phyloP scores from a whole-genome alignment of 1,140 invertebrate genomes.

The Brachionus manjavacas region DNA sequence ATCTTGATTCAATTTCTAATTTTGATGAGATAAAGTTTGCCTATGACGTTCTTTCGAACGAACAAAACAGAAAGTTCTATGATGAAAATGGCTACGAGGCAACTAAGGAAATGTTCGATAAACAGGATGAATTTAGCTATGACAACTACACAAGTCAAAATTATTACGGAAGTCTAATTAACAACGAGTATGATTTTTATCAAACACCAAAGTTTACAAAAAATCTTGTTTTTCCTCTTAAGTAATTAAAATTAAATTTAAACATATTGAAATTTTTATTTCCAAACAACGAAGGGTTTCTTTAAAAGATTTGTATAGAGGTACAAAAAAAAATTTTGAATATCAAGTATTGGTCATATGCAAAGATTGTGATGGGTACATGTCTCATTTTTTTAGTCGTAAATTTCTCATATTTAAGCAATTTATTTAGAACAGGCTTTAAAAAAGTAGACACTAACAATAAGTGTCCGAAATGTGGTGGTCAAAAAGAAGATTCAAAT shows the following conservation, averaged over 20 bases:
- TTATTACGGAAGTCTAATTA: background rate
- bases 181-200: background rate
- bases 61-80: background rate
- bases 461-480: background rate
- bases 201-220: background rate
- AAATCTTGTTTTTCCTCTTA: constrained; percentile 20
- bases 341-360: constrained; percentile 8
- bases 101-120: background rate
- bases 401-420: background rate
- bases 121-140: background rate
- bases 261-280: too few relatives aligned
- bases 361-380: background rate
- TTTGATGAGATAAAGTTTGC: constrained; percentile 12
- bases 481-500: background rate
- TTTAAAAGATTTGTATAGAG: constrained; percentile 10
- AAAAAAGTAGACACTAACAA: background rate
- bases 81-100: background rate
- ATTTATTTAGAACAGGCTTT: background rate
- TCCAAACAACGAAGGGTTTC: background rate
- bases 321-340: background rate
- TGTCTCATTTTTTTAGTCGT: background rate
- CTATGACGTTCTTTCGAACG: background rate
- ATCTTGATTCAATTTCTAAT: background rate
- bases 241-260: background rate
- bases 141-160: constrained; percentile 17